Conservation (phyloP, 1,140 invertebrate genomes). For the Lordiphosa clarofinis region DNA sequence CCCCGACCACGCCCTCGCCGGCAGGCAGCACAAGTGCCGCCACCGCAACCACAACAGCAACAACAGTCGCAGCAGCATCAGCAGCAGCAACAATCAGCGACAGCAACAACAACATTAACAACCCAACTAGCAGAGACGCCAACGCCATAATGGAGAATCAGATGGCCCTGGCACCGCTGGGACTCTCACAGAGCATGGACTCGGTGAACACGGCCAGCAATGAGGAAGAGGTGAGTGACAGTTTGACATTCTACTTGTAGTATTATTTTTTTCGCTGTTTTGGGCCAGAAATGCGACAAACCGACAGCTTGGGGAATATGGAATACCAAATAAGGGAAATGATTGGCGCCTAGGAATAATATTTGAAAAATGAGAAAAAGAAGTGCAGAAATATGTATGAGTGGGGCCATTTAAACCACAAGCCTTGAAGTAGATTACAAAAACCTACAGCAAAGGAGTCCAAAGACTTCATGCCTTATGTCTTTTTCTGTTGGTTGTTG, state of each 20-base stretch:
- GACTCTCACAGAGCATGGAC: constrained; percentile 91
- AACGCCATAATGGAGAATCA: constrained; percentile 77
- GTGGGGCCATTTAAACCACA: too few relatives aligned
- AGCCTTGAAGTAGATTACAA: too few relatives aligned
- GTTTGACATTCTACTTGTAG: constrained; percentile 3
- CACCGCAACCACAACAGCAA: constrained; percentile 24
- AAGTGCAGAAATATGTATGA: too few relatives aligned
- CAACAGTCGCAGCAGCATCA: constrained; percentile 35
- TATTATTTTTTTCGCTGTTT: not conserved
- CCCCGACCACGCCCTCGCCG: constrained; percentile 73
- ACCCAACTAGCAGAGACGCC: constrained; percentile 41
- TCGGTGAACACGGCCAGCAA: constrained; percentile 94
- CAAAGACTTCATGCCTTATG: too few relatives aligned
- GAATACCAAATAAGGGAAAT: constrained; percentile 16
- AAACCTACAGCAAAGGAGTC: too few relatives aligned
- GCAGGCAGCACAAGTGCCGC: constrained; percentile 46
- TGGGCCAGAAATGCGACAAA: constrained; percentile 18
- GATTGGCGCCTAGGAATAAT: too few relatives aligned
- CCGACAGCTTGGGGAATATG: constrained; percentile 39
- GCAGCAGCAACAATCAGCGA: constrained; percentile 52
- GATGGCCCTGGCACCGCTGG: constrained; percentile 79
- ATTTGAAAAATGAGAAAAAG: constrained; percentile 6
- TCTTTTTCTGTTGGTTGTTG: too few relatives aligned
- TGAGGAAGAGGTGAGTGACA: constrained; percentile 91
- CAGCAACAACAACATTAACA: constrained; percentile 47